Evolutionary conservation across 2,113 vertebrate species (phyloP), one percentile per base, ranked within the genome.

Genomic region (Oreochromis aureus): DNA sequence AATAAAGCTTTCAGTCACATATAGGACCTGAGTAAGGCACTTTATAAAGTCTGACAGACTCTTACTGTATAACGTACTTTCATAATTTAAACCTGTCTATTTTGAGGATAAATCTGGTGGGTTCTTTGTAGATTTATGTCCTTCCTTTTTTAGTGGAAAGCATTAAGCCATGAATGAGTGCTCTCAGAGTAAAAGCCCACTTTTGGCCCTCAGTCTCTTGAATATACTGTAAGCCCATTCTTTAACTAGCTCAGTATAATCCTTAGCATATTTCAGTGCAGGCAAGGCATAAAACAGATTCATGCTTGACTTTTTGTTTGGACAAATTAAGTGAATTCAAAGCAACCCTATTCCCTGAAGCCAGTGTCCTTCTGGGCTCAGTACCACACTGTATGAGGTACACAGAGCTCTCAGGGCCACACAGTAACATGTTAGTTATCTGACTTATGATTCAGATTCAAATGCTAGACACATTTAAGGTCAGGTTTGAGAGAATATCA

Each of bases 141-240:
- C 82, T 89, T 86, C 86, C 90, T 84, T 82, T 76, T 19, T 79
- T 73, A 56, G 81, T 93, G 87, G 71, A 83, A 79, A 92, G 80
- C 84, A 92, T 88, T 92, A 92, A 88, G 78, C 82, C 88, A 90
- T 94, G 91, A 95, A 94, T 92, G 86, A 89, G 80, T 79, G 87
- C 87, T 92, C 83, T 93, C 82, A 93, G 76, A 44, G 76, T 34
- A 10, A 90, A 51, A 86, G 53, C 34, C 83, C 36, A 11, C 54
- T 80, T 39, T 61, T 32, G n/a, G 76, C 81, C 71, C 80, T 87
- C 91, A 86, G 46, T 90, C 80, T 86, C 30, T 66, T 79, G 48
- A 83, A 66, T 78, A 78, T 78, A 78, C 71, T 78, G 73, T 88
- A 89, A 95, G 79, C 83, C 81, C 34, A 18, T 83, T 91, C 87